Evolutionary conservation across 2,113 vertebrate genomes (phyloP).

Genomic region (Thalassarche chlororhynchos): DNA sequence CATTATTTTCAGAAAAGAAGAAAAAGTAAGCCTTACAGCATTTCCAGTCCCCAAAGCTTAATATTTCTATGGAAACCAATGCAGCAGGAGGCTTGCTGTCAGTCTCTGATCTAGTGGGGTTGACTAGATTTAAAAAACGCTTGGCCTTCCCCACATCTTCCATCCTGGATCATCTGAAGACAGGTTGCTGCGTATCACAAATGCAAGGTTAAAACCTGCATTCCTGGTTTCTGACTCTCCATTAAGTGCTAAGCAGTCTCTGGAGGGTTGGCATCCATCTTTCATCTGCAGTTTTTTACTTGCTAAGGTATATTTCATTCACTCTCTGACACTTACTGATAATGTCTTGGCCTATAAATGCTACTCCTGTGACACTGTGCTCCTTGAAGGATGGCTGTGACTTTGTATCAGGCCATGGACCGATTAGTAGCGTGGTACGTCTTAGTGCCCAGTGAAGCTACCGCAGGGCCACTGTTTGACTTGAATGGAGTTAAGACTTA

Average conservation of each 20-base stretch:
- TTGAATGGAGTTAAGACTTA: background rate
- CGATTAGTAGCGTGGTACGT: background rate
- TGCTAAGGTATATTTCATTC: background rate
- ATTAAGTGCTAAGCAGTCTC: conserved; percentile 7
- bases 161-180: background rate
- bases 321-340: background rate
- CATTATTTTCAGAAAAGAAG: background rate
- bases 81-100: conserved; percentile 13
- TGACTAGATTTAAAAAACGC: conserved; percentile 14
- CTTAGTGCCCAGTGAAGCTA: background rate
- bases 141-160: background rate
- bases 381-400: background rate
- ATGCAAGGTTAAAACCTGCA: background rate
- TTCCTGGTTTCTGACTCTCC: background rate
- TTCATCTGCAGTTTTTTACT: conserved; percentile 5
- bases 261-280: background rate
- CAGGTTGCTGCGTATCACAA: background rate
- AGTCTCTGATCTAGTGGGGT: conserved; percentile 9
- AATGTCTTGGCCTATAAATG: background rate
- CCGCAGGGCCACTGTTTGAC: background rate
- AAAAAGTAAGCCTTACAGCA: conserved; percentile 11
- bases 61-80: conserved; percentile 63
- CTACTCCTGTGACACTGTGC: background rate
- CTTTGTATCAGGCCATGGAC: background rate
- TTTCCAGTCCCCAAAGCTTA: conserved; percentile 34